Evolutionary conservation across 2,888 invertebrate species (phyloP), one percentile per base, ranked within the genome.

Genomic region (Dendrolimus houi): DNA sequence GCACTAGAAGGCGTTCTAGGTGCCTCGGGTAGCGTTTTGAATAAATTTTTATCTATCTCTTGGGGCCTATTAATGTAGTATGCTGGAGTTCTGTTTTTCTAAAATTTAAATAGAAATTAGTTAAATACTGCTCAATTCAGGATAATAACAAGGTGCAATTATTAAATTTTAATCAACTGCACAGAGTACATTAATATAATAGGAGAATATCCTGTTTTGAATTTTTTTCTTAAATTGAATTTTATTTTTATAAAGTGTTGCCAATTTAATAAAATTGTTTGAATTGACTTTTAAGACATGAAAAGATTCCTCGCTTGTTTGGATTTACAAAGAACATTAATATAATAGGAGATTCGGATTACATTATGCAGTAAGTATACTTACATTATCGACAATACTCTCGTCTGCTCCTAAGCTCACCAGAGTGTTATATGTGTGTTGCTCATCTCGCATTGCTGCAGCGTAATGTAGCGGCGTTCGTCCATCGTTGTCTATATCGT

Each of bases 401-500:
- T 97, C 96, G 71, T 97, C 96, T 17, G 97, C 96, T 42, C 98
- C 98, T 40, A 95, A 92, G 64, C 94, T 94, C 47, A 96, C 92
- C 10, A 98, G 92, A 57, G 95, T 93, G 70, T 95, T 93, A 74
- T 94, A 97, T 71, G 95, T 94, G 64, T 94, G 92, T 63, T 94
- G 94, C 57, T 95, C 95, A 70, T 97, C 96, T 76, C 95, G 95
- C 40, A 94, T 90, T 12, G 95, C 92, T 2, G 96, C 96, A 0
- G 97, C 96, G 83, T 96, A 98, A 84, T 98, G 98, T 55, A 98
- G 85, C 0, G 98, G 95, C 0, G 97, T 97, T 65, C 96, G 92
- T 29, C 97, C 97, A 61, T 97, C 96, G 72, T 94, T 94, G 82
- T 98, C 98, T 14, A 92, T 87, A 52, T 93, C 92, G 56, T 93